Base-by-base conservation (phyloP, 2,888 invertebrate species). In the Bembecia ichneumoniformis region DNA sequence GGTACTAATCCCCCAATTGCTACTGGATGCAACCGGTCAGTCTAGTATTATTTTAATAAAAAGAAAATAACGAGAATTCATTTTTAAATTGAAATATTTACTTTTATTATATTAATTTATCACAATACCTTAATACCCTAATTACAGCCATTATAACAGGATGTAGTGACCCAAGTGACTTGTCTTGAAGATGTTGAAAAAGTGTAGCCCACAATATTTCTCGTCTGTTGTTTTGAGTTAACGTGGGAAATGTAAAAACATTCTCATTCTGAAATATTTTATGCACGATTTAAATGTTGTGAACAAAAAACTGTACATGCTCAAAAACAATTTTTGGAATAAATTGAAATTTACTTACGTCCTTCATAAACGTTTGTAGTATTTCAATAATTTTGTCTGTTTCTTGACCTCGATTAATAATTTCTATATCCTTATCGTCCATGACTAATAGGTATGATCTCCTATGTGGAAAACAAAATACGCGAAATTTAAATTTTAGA, bases 51-150 rank as follows among this genome's bases (percentile, higher is more conserved):
- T 49, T 35, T 13, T 7, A 20, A 20, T 7, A 20, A 7, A 20
- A 7, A 20, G 20, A 7, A 20, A 20, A 20, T 20, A 20, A 20
- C 4, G 1, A 20, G 7, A 1, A 20, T 5, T 7, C 9, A n/a
- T 28, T 9, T 9, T 28, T 28, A 2, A 9, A 28, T 28, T 28
- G 28, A 28, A 28, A 28, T 28, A n/a, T 28, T 28, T 28, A 28
- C 28, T 7, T 7, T 28, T 28, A 28, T 9, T 28, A 28, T 4
- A 28, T 20, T 20, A 20, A 4, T 28, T 20, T 28, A 28, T 28
- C 28, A 28, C 28, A 28, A 28, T 28, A 93, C 93, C 93, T 93
- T 52, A 94, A 75, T 52, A 94, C 89, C 57, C 92, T 81, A 47
- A 94, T 79, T 43, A 89, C 81, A 50, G 89, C 79, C 57, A 94